phyloP scores from a whole-genome alignment of 1,140 invertebrate species.

The Globodera ellingtonae region DNA sequence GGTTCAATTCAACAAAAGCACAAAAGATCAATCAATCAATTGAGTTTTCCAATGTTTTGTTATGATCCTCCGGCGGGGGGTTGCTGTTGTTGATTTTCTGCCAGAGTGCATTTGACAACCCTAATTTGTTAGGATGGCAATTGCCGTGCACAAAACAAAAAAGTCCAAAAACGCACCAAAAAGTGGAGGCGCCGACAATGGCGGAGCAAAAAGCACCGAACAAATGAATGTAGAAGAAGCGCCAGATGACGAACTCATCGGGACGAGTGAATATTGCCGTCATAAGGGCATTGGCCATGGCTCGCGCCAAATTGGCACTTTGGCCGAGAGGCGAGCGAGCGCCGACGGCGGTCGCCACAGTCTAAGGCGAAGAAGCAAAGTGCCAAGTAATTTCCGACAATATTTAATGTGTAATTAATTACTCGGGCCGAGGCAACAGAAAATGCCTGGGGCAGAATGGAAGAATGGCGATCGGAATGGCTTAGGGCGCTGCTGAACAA shows the following conservation, averaged over 20 bases:
- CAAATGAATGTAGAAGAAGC: slow-evolving; percentile 35
- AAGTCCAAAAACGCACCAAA: slow-evolving; percentile 18
- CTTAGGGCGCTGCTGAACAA: slow-evolving; percentile 12
- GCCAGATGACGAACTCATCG: slow-evolving; percentile 31
- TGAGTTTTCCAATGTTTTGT: too few relatives aligned
- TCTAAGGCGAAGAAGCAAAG: background rate
- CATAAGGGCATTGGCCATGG: slow-evolving; percentile 34
- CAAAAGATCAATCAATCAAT: background rate
- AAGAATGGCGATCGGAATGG: slow-evolving; percentile 3
- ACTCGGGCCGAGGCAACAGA: slow-evolving; percentile 33
- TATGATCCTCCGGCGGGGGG: background rate
- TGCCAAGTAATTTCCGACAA: background rate
- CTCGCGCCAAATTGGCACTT: slow-evolving; percentile 38
- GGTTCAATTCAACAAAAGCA: too few relatives aligned
- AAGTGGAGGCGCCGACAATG: slow-evolving; percentile 26
- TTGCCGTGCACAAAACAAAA: background rate
- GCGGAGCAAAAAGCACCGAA: slow-evolving; percentile 28
- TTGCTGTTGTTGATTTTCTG: background rate
- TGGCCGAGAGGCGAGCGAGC: slow-evolving; percentile 34
- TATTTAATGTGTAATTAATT: slow-evolving; percentile 15
- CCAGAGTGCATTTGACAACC: slow-evolving; percentile 15
- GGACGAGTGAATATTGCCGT: slow-evolving; percentile 27
- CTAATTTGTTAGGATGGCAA: background rate
- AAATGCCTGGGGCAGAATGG: slow-evolving; percentile 5
- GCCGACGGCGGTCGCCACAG: slow-evolving; percentile 21